Evolutionary conservation across 1,140 invertebrate genomes (phyloP), one percentile per base, ranked within the genome.

Genomic region (Pseudachorutes palmiensis): DNA sequence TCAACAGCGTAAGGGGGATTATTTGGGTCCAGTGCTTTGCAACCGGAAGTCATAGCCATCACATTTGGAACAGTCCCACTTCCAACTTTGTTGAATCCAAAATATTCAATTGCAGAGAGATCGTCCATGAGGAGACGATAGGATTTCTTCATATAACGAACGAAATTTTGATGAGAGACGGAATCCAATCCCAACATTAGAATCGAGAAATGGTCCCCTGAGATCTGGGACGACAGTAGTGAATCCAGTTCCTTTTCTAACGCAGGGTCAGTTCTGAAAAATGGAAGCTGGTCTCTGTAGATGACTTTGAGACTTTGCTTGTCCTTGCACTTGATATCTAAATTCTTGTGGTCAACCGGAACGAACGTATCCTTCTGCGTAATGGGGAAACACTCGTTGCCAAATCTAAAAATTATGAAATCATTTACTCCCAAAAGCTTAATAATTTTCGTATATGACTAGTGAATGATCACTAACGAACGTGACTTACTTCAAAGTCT

Each of bases 101-200:
- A 68, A 68, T 81, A 74, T 66, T 80, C 79, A 28, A 78, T 68
- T 9, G 75, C 75, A 9, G 69, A 65, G 30, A 79, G 65, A 0
- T 76, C 55, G n/a, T 77, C 64, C 1, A 76, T 72, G 0, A 85
- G 73, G 62, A 78, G 81, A 0, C 72, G 30, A 19, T 78, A 70
- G 0, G 83, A 83, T 49, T 75, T 72, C 1, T 78, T 79, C 76
- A 85, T 77, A 63, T 83, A 81, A 1, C 84, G 76, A 14, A 79
- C 75, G 64, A 83, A 81, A 75, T 84, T 84, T 14, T 82, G 74
- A 26, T 82, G 75, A 1, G 84, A 85, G 22, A 84, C 77, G 0
- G 83, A 80, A 74, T 85, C 84, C 1, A 84, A 70, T 1, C 82
- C 83, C 16, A 84, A 65, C 67, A 83, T 76, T 1, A 82, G 66